Percentiles rank a stretch among this genome's conserved stretches.
phyloP scores from a whole-genome alignment of 2,797 vertebrate species.

The Gila robusta region DNA sequence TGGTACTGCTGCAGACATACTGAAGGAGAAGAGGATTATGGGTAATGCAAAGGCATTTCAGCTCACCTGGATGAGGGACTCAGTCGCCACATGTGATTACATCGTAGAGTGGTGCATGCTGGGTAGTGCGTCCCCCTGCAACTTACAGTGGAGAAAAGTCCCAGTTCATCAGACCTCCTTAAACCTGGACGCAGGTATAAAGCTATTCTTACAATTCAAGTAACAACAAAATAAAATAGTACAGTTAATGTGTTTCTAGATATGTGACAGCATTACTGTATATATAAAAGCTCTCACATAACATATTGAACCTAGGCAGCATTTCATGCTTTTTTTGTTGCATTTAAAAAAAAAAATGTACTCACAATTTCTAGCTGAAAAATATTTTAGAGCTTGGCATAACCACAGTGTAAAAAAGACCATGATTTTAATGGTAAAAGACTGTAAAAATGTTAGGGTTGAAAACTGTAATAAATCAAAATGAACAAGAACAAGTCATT shows the following conservation, averaged over 20 bases:
- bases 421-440: background rate
- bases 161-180: conserved; percentile 70
- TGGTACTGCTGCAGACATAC: background rate
- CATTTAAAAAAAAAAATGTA: background rate
- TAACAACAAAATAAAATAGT: background rate
- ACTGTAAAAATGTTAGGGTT: background rate
- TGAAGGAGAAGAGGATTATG: conserved; percentile 62
- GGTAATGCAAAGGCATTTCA: conserved; percentile 72
- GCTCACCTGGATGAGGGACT: conserved; percentile 77
- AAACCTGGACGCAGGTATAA: conserved; percentile 77
- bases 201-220: background rate
- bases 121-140: conserved; percentile 66
- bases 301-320: background rate
- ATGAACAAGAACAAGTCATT: background rate
- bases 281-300: background rate
- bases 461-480: background rate
- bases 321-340: background rate
- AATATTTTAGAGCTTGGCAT: background rate
- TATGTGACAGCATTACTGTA: background rate
- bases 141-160: conserved; percentile 80
- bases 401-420: background rate
- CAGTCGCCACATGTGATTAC: conserved; percentile 74
- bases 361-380: background rate
- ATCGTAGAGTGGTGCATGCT: conserved; percentile 84
- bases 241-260: background rate